These are phyloP conservation scores for Scelioninae gen. 1 DNA, from an alignment of 2,888 invertebrate genomes.

Conservation along the genomic window DNA sequence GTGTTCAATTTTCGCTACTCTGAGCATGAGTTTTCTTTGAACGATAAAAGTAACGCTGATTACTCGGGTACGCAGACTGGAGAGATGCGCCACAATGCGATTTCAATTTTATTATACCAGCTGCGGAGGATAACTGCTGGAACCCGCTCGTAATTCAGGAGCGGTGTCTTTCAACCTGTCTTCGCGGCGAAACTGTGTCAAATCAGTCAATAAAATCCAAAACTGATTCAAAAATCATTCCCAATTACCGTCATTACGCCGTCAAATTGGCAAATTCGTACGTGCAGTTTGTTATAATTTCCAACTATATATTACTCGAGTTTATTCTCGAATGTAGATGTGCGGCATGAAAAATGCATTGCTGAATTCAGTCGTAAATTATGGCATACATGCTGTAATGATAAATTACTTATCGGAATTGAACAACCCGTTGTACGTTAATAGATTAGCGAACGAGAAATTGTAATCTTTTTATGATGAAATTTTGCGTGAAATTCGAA, in stretches of 20 bases:
- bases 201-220: slow-evolving; percentile 72
- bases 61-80: slow-evolving; percentile 71
- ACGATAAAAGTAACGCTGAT: slow-evolving; percentile 79
- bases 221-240: slow-evolving; percentile 51
- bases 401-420: slow-evolving; percentile 1
- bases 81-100: slow-evolving; percentile 76
- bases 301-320: slow-evolving; percentile 14
- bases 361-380: slow-evolving; percentile 16
- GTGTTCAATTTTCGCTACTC: slow-evolving; percentile 52
- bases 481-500: too few species aligned
- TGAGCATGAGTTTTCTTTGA: slow-evolving; percentile 76
- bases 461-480: not conserved
- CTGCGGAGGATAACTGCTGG: slow-evolving; percentile 77
- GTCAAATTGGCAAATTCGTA: slow-evolving; percentile 40
- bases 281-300: slow-evolving; percentile 44
- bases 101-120: slow-evolving; percentile 81
- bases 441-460: not conserved
- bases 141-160: slow-evolving; percentile 76
- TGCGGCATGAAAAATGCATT: slow-evolving; percentile 11
- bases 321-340: slow-evolving; percentile 2
- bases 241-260: slow-evolving; percentile 42
- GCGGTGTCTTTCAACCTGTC: slow-evolving; percentile 78
- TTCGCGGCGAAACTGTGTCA: slow-evolving; percentile 79
- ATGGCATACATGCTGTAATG: not conserved
- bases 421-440: not conserved